A percentile compares a stretch with the other conserved stretches of the same genome.
These are phyloP conservation scores for Clarias magur DNA, from an alignment of 2,113 vertebrate genomes.

Conservation along the genomic window DNA sequence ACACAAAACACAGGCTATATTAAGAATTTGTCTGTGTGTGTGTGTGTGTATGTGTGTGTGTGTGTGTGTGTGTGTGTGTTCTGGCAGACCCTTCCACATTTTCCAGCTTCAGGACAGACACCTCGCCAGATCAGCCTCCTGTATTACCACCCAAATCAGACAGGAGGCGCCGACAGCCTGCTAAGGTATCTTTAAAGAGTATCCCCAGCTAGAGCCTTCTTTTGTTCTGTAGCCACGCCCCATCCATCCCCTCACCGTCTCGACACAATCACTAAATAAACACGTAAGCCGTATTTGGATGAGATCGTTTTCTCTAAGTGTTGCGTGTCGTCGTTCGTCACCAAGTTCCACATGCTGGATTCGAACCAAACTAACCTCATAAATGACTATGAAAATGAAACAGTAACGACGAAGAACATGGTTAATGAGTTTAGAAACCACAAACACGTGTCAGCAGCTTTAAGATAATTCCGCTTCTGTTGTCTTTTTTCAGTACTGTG, in stretches of 20 bases:
- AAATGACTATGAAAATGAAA: neutral
- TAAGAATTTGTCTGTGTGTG: neutral
- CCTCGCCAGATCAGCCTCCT: constrained; percentile 67
- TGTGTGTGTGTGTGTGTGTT: constrained; percentile 17
- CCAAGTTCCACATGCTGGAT: neutral
- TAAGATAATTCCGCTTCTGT: neutral
- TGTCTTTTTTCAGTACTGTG: neutral
- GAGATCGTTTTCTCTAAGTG: neutral
- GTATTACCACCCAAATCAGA: constrained; percentile 81
- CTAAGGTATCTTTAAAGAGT: constrained; percentile 23
- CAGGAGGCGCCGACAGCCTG: constrained; percentile 58
- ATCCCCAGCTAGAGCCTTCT: neutral
- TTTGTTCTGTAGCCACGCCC: neutral
- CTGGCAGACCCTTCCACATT: constrained; percentile 73
- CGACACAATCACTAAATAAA: neutral
- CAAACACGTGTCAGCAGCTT: neutral
- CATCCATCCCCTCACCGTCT: neutral
- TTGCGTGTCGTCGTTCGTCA: neutral
- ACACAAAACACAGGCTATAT: too few species aligned
- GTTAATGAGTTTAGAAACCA: neutral
- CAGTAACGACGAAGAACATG: neutral
- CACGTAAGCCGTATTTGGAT: neutral
- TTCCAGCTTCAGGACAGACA: constrained; percentile 39
- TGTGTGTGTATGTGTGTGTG: neutral
- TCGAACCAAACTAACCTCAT: neutral